Conservation (phyloP, 2,113 vertebrate genomes). For the Cervus canadensis region DNA sequence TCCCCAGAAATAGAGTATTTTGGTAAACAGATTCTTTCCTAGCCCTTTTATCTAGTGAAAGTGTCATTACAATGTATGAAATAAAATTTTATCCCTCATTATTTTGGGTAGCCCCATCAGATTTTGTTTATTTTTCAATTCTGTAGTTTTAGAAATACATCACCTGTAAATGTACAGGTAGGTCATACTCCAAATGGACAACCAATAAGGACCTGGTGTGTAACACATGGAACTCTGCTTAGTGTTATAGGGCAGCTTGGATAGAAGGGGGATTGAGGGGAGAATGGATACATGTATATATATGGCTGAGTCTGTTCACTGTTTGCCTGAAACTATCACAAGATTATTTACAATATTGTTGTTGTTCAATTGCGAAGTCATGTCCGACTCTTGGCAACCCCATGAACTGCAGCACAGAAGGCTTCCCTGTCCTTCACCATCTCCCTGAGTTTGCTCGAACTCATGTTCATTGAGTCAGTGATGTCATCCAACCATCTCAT, state of each 20-base stretch:
- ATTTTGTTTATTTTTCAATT: conserved; percentile 25
- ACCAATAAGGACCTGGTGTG: background rate
- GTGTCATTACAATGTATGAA: background rate
- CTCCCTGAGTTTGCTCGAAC: background rate
- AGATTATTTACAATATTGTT: background rate
- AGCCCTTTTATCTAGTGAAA: background rate
- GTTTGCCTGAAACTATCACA: background rate
- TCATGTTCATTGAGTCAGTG: background rate
- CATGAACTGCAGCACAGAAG: background rate
- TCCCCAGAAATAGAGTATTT: background rate
- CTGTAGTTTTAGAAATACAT: background rate
- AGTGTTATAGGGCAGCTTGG: background rate
- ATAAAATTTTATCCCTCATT: background rate
- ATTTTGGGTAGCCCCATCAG: background rate
- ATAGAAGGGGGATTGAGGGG: background rate
- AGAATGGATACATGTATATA: background rate
- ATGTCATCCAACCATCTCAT: background rate
- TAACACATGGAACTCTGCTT: background rate
- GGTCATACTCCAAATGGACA: background rate
- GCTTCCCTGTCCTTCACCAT: background rate
- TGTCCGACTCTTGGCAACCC: background rate
- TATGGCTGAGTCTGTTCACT: background rate
- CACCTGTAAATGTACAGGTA: background rate
- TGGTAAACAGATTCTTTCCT: background rate
- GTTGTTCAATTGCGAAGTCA: background rate